Base-by-base conservation (phyloP, 2,113 vertebrate species). In the Accipiter cooperii region DNA sequence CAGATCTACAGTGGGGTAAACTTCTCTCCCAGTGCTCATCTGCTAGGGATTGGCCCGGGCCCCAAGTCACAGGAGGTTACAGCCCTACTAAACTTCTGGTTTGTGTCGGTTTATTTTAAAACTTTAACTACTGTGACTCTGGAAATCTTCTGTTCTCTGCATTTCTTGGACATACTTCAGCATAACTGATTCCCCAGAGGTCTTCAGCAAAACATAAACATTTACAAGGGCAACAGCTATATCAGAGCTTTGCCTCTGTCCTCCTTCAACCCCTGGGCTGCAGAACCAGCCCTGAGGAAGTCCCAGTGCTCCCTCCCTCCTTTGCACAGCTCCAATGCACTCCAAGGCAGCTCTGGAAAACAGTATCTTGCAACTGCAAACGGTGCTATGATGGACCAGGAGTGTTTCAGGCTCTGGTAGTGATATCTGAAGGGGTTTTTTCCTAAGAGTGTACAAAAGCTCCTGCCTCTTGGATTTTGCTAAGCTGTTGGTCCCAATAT, bases 61-160 rank as follows among this genome's bases (percentile, higher is more conserved):
- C 25, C 18, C 12, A 8, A 19, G 38, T 47, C 26, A 63, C 2
- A 8, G 51, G 36, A 83, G 17, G 46, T 73, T 85, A 82, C 28
- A 84, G 84, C n/a, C 21, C 57, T 57, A 46, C 31, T 65, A 69
- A 96, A 91, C 42, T 54, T 89, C 38, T 60, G 51, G 2, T 60
- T 74, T 71, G 46, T 68, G 91, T 84, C 44, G n/a, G 29, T 91
- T 93, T 87, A 76, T 87, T 94, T 94, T 61, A 61, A 96, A 89
- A 91, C n/a, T 46, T 70, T 87, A 93, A 90, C 40, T 80, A 51
- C 51, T 5, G 1, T 84, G 55, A 85, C 63, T 79, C 69, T 6
- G 12, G 63, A 96, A 89, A 85, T 51, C 31, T 81, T 70, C 82
- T 55, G 36, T 58, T 91, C 80, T 93, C 75, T 86, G 54, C 46